These are phyloP conservation scores for Ictidomys tridecemlineatus DNA, from an alignment of 2,113 vertebrate species.

Conservation along the genomic window DNA sequence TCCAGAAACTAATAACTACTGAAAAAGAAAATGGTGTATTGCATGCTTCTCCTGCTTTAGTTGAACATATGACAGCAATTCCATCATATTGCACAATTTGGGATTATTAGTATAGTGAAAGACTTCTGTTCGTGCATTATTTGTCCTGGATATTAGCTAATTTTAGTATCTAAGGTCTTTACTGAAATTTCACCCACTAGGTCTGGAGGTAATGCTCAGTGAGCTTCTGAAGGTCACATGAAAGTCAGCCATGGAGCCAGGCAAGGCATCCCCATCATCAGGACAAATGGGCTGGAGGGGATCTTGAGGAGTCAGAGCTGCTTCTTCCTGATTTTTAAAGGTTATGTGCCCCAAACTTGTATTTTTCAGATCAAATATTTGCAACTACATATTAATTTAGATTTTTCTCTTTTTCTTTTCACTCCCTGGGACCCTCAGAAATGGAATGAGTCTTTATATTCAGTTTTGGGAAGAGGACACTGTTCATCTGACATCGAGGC, in stretches of 20 bases:
- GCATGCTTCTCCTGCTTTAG: neutral
- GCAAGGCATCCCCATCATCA: neutral
- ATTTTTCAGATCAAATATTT: neutral
- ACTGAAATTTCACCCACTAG: neutral
- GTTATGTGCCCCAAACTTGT: neutral
- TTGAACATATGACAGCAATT: slow-evolving; percentile 1
- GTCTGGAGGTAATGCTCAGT: neutral
- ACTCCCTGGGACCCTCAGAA: neutral
- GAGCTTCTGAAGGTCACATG: neutral
- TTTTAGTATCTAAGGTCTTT: neutral
- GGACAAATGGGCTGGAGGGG: too few species aligned
- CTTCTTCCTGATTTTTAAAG: neutral
- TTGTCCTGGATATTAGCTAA: neutral
- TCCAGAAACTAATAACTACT: slow-evolving; percentile 48
- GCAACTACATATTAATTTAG: neutral
- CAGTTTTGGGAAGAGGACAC: neutral
- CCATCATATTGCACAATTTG: neutral
- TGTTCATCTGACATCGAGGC: neutral
- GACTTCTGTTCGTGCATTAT: neutral
- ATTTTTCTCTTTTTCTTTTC: neutral
- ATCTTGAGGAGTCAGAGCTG: neutral
- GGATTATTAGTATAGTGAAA: neutral
- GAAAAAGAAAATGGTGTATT: slow-evolving; percentile 27
- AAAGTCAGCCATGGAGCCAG: neutral
- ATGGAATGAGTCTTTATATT: neutral